Percentiles rank a stretch among this genome's conserved stretches.
These are phyloP conservation scores for Ernsta delagoae DNA, from an alignment of 2,888 invertebrate genomes.

Conservation along the genomic window DNA sequence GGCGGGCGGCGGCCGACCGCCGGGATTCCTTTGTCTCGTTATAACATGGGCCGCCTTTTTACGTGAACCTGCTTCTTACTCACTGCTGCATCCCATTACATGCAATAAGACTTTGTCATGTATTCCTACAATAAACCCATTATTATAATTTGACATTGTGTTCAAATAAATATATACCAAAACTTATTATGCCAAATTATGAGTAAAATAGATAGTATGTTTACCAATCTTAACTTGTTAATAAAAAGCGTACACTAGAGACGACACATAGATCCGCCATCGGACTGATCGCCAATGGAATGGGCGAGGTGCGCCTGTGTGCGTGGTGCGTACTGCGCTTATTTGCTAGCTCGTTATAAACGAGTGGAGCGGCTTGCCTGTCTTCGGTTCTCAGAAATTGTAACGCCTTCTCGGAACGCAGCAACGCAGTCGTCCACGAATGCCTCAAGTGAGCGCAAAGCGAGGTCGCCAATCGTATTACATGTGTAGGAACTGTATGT, in stretches of 20 bases:
- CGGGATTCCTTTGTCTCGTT: conserved; percentile 85
- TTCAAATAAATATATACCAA: neutral
- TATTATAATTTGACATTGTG: neutral
- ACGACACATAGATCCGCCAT: conserved; percentile 45
- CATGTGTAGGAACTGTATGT: conserved; percentile 56
- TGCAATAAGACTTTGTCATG: conserved; percentile 7
- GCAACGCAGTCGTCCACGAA: conserved; percentile 71
- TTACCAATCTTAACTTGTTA: conserved; percentile 41
- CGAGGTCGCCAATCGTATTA: conserved; percentile 72
- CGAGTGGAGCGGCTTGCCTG: conserved; percentile 74
- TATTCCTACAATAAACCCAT: neutral
- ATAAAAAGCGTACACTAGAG: conserved; percentile 48
- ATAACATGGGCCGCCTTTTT: conserved; percentile 45
- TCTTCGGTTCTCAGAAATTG: conserved; percentile 82
- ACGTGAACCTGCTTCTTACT: neutral
- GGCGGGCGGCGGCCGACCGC: conserved; percentile 78
- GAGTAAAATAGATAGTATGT: neutral
- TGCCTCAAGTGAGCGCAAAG: conserved; percentile 73
- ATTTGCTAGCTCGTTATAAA: conserved; percentile 74
- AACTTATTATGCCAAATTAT: neutral
- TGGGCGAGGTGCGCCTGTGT: conserved; percentile 49
- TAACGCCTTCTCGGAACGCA: conserved; percentile 84
- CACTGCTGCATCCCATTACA: conserved; percentile 28
- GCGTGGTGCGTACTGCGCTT: conserved; percentile 71
- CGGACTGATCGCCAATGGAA: conserved; percentile 42